Evolutionary conservation across 2,888 invertebrate species (phyloP), one percentile per base, ranked within the genome.

Genomic region (Pyrrhia umbra): DNA sequence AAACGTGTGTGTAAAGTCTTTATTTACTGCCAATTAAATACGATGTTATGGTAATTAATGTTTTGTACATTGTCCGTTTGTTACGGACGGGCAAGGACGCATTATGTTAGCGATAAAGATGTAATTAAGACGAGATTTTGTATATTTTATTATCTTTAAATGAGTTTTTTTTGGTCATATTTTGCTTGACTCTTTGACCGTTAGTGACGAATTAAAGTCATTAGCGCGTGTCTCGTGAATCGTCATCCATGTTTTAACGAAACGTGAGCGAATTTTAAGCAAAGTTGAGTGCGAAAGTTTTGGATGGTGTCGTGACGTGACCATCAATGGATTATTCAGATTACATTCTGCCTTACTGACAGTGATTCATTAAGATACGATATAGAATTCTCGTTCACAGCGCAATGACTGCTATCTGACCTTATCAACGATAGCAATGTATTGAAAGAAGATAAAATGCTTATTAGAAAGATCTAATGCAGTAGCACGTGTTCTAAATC

Each of bases 81-180:
- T 59, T 30, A 43, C 55, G 39, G 47, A 37, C 25, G 30, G 10
- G 21, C 51, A 55, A 79, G 67, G 67, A 25, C 51, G 40, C 15
- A 67, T 62, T 58, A 46, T 55, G 54, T 54, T 67, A 72, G 57
- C 47, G 16, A 75, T 55, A 50, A 52, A 59, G 39, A 67, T 46
- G 39, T 43, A 23, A 57, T 55, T 34, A 47, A 39, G 27, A 13
- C 40, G 2, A 37, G 20, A 37, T 42, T 57, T 47, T 66, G 23
- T 42, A 13, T 64, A 2, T 8, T 68, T 39, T 65, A 20, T n/a
- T 23, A 39, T 30, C 9, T 6, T 20, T 39, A 39, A 69, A 21
- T 16, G 16, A 2, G 1, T 40, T 10, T 61, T 25, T 49, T 45
- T 42, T 13, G 5, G 16, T 21, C 27, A 27, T 66, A 16, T 16